phyloP scores from a whole-genome alignment of 1,140 invertebrate genomes.

The Belonocnema kinseyi region DNA sequence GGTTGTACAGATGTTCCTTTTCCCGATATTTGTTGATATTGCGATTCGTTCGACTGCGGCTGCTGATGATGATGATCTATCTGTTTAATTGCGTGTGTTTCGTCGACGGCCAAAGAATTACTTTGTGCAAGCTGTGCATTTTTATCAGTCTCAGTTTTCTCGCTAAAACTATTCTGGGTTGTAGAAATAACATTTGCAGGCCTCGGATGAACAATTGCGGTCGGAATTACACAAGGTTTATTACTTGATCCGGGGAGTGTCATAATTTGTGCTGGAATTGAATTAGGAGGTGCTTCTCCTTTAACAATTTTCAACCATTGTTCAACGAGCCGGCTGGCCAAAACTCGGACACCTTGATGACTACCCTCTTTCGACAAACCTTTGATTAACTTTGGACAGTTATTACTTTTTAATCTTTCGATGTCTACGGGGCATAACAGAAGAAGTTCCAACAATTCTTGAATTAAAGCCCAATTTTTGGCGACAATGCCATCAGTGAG shows the following conservation, averaged over 20 bases:
- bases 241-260: constrained; percentile 39
- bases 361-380: constrained; percentile 88
- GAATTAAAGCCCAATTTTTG: constrained; percentile 90
- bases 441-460: constrained; percentile 89
- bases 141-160: constrained; percentile 32
- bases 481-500: constrained; percentile 88
- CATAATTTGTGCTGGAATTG: constrained; percentile 64
- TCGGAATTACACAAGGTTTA: not conserved
- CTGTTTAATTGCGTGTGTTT: not conserved
- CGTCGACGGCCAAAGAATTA: not conserved
- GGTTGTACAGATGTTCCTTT: constrained; percentile 35
- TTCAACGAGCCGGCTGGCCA: constrained; percentile 89
- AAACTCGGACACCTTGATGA: constrained; percentile 82
- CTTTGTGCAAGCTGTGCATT: constrained; percentile 2
- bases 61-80: constrained; percentile 41
- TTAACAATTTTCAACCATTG: constrained; percentile 93
- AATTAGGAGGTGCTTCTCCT: constrained; percentile 76
- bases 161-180: constrained; percentile 37
- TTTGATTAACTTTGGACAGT: constrained; percentile 93
- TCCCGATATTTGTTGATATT: not conserved
- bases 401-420: constrained; percentile 91
- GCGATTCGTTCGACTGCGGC: not conserved
- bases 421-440: constrained; percentile 91
- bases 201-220: constrained; percentile 25
- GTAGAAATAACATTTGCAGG: constrained; percentile 1